Evolutionary conservation across 2,113 vertebrate species (phyloP).

Genomic region (Holacanthus passer): DNA sequence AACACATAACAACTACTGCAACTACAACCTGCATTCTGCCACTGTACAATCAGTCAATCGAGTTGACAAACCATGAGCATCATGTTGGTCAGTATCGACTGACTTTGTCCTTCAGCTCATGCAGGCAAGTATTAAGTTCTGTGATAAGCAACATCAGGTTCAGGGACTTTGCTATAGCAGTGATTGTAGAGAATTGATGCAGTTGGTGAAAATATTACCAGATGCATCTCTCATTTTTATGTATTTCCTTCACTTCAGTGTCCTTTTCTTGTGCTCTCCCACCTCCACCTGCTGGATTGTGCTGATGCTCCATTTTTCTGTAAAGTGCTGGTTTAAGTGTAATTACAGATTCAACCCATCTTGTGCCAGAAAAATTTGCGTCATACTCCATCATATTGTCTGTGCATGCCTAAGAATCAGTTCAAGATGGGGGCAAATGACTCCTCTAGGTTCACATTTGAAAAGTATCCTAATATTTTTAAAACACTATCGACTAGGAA

Average conservation of each 20-base stretch:
- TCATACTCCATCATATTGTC: conserved; percentile 72
- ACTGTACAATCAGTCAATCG: neutral
- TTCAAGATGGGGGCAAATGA: conserved; percentile 72
- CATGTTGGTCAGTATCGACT: too few relatives aligned
- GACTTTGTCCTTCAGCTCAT: neutral
- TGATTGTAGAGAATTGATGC: neutral
- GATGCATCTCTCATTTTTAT: neutral
- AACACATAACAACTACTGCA: neutral
- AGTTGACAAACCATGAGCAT: neutral
- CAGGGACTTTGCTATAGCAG: neutral
- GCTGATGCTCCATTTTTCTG: conserved; percentile 45
- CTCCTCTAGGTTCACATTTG: conserved; percentile 38
- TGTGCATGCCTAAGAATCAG: conserved; percentile 63
- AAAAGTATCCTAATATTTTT: conserved; percentile 68
- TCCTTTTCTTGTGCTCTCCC: neutral
- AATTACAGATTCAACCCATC: conserved; percentile 63
- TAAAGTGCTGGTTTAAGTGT: conserved; percentile 61
- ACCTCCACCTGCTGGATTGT: conserved; percentile 38
- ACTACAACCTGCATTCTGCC: neutral
- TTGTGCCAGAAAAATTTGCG: conserved; percentile 61
- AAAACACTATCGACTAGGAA: conserved; percentile 17
- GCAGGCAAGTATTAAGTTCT: neutral
- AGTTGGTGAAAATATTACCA: neutral
- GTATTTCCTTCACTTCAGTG: neutral
- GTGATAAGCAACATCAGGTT: neutral